Evolutionary conservation across 2,888 invertebrate species (phyloP).

Genomic region (Noctua fimbriata): DNA sequence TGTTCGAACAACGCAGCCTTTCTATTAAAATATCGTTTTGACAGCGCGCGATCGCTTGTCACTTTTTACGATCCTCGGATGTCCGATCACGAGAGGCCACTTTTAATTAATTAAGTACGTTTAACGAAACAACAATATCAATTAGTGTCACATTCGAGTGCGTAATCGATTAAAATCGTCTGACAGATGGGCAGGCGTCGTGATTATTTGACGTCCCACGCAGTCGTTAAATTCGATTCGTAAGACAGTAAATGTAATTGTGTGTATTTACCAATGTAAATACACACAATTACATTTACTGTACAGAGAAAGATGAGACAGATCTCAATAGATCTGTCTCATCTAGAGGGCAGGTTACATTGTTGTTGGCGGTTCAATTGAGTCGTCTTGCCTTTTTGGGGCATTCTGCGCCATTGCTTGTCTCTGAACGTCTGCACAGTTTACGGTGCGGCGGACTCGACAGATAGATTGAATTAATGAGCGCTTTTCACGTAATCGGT

Average conservation of each 20-base stretch:
- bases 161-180: constrained; percentile 79
- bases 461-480: constrained; percentile 60
- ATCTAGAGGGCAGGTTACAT: constrained; percentile 48
- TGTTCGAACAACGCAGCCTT: constrained; percentile 69
- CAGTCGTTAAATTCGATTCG: constrained; percentile 73
- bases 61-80: constrained; percentile 76
- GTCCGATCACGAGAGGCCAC: constrained; percentile 70
- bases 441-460: constrained; percentile 36
- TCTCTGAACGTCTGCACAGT: constrained; percentile 25
- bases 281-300: too few species aligned
- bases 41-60: constrained; percentile 75
- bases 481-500: constrained; percentile 51
- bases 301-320: too few species aligned
- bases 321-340: constrained; percentile 53
- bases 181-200: constrained; percentile 69
- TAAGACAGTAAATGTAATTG: constrained; percentile 72
- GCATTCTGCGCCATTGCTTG: constrained; percentile 36
- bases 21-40: constrained; percentile 77
- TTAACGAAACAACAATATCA: constrained; percentile 80
- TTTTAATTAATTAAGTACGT: constrained; percentile 82
- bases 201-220: constrained; percentile 77
- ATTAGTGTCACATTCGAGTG: constrained; percentile 82
- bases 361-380: constrained; percentile 54
- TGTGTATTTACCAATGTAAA: constrained; percentile 70
- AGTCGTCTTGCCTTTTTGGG: constrained; percentile 62